Percentiles rank a stretch among this genome's conserved stretches.
Conservation (phyloP, 2,797 vertebrate genomes). For the Sebastes taczanowskii region DNA sequence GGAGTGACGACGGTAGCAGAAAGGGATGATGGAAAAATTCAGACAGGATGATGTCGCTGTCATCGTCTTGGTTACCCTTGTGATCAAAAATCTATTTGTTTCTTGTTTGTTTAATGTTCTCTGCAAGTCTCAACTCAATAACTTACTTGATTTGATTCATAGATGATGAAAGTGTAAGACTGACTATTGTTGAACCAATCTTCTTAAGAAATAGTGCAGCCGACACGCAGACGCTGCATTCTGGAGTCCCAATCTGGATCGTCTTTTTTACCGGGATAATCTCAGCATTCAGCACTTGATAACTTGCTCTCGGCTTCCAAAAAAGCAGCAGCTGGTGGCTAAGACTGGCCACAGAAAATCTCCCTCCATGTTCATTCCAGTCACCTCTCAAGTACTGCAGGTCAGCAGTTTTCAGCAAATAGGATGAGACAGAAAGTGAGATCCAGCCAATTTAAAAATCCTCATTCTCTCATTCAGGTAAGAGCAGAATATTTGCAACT, state of each 20-base stretch:
- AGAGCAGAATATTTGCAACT: neutral
- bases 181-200: slow-evolving; percentile 18
- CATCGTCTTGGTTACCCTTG: slow-evolving; percentile 11
- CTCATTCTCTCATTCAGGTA: neutral
- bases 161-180: slow-evolving; percentile 4
- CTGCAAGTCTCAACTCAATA: slow-evolving; percentile 27
- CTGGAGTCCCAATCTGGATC: neutral
- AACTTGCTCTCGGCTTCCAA: neutral
- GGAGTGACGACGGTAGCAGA: slow-evolving; percentile 56
- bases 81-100: slow-evolving; percentile 19
- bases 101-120: slow-evolving; percentile 27
- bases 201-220: neutral
- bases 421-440: neutral
- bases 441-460: slow-evolving; percentile 15
- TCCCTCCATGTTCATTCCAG: neutral
- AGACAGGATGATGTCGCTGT: slow-evolving; percentile 27
- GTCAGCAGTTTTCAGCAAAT: slow-evolving; percentile 6
- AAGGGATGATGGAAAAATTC: slow-evolving; percentile 42
- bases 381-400: neutral
- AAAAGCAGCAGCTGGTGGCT: slow-evolving; percentile 13
- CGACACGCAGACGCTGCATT: neutral
- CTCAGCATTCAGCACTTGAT: neutral
- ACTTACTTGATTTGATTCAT: slow-evolving; percentile 59
- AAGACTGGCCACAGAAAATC: neutral
- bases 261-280: neutral